phyloP scores from a whole-genome alignment of 2,113 vertebrate genomes.

The Podiceps cristatus region DNA sequence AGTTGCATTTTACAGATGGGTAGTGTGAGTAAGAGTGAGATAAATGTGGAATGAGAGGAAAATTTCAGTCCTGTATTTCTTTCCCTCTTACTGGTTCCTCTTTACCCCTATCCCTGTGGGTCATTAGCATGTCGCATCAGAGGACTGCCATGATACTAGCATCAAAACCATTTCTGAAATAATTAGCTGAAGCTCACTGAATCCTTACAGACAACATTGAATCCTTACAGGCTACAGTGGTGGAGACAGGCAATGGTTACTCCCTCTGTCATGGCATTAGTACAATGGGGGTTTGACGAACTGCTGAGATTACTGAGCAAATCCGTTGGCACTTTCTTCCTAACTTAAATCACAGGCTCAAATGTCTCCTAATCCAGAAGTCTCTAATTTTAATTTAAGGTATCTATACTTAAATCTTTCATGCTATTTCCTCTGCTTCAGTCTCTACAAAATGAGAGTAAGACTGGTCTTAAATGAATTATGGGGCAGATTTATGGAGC shows the following conservation, averaged over 20 bases:
- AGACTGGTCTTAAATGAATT: neutral
- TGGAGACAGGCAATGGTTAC: neutral
- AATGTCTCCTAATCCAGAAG: slow-evolving; percentile 8
- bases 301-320: neutral
- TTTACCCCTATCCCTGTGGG: neutral
- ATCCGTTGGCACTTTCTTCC: slow-evolving; percentile 5
- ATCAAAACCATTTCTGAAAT: neutral
- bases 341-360: neutral
- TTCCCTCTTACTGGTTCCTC: neutral
- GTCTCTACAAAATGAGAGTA: neutral
- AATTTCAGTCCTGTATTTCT: neutral
- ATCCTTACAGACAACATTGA: neutral
- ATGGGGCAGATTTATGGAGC: neutral
- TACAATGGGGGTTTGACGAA: neutral
- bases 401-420: neutral
- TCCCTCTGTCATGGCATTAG: neutral
- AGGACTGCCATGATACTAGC: neutral
- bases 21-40: neutral
- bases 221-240: fast-evolving
- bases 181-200: neutral
- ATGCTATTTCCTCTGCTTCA: neutral
- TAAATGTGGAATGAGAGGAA: neutral
- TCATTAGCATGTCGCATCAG: neutral
- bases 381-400: slow-evolving; percentile 27
- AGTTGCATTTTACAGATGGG: neutral